Percentiles rank a stretch among this genome's conserved stretches.
These are phyloP conservation scores for Gasteruption jaculator DNA, from an alignment of 2,888 invertebrate species.

Conservation along the genomic window DNA sequence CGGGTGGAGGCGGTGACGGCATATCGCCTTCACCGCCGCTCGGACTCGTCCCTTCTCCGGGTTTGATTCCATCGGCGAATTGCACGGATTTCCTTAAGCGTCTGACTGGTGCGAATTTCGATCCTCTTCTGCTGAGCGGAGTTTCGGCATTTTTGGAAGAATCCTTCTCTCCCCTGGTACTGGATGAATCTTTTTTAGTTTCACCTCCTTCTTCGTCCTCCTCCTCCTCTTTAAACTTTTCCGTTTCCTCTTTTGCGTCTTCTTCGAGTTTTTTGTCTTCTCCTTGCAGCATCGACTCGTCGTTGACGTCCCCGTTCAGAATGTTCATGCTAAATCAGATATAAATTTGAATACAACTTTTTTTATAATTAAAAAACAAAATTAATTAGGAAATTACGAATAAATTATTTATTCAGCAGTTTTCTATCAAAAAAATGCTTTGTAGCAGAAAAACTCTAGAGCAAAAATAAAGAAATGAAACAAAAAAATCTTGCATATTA, in stretches of 20 bases:
- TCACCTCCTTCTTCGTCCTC: conserved; percentile 27
- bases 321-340: no score
- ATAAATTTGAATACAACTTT: no score
- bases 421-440: no score
- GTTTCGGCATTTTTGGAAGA: conserved; percentile 19
- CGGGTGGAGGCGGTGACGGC: conserved; percentile 59
- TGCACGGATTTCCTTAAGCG: conserved; percentile 54
- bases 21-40: conserved; percentile 60
- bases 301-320: conserved; percentile 15
- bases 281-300: conserved; percentile 20
- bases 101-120: no score
- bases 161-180: conserved; percentile 16
- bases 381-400: no score
- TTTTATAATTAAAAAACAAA: no score
- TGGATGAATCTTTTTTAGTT: conserved; percentile 24
- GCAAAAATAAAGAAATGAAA: not conserved
- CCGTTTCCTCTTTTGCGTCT: no score
- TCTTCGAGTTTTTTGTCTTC: no score
- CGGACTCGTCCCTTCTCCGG: conserved; percentile 59
- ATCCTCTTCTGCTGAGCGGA: conserved; percentile 16
- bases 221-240: conserved; percentile 26
- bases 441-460: not conserved
- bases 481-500: not conserved
- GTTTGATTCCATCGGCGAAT: conserved; percentile 61
- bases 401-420: no score